Evolutionary conservation across 2,888 invertebrate genomes (phyloP), one percentile per base, ranked within the genome.

Genomic region (Cryptocephalus primarius): DNA sequence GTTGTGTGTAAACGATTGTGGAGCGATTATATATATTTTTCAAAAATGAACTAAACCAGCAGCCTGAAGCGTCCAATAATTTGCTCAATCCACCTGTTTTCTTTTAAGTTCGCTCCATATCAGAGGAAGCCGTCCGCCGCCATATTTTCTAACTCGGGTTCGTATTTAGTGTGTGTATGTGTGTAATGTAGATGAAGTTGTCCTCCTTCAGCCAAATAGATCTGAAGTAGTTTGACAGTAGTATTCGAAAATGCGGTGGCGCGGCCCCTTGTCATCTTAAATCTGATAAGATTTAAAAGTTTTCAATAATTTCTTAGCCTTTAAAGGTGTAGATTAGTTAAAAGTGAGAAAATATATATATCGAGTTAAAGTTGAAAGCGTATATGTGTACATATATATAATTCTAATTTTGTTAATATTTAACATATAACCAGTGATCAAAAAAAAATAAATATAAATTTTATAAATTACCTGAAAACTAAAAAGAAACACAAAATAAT

Each of bases 1-100:
- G 64, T 65, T 65, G 65, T 65, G 61, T 62, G 60, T 51, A 59
- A 56, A 54, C 49, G 22, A n/a, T 36, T n/a, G 38, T 44, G 33
- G 31, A 33, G 40, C 33, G 12, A 45, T 40, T 10, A 34, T 43
- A 33, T 33, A 43, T 43, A 12, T 43, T 32, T 43, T 8, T 43
- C 36, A 32, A 44, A 38, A 12, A 39, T 38, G 38, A 31, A 36
- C 32, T 14, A 33, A 39, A 14, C 10, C 12, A 32, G 42, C 42
- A 42, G 42, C 42, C 42, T 42, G 42, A 42, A 42, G 42, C 22
- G 42, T 42, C 42, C 42, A 11, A 12, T 12, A 36, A 12, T 36
- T 36, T 36, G n/a, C 36, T 36, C 12, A 11, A 12, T 12, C 12
- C 36, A 36, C n/a, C n/a, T 36, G n/a, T 36, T 11, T 36, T 36